Conservation (phyloP, 2,113 vertebrate species). For the Mobula birostris region DNA sequence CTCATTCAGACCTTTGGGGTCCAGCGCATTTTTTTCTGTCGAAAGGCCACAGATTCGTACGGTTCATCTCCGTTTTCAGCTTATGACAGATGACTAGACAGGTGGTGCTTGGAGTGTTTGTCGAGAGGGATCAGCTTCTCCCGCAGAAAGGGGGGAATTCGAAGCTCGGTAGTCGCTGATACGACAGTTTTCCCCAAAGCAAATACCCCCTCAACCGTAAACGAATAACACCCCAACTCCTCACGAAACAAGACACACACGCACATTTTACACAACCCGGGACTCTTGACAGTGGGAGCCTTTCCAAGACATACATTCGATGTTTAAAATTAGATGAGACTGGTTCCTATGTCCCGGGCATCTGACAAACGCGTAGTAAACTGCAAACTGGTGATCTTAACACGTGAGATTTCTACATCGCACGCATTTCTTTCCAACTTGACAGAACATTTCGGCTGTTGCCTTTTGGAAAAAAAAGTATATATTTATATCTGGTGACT, state of each 20-base stretch:
- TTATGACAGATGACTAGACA: slow-evolving; percentile 78
- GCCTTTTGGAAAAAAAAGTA: background rate
- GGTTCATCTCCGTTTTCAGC: slow-evolving; percentile 71
- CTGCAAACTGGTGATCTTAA: slow-evolving; percentile 64
- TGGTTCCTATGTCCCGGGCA: slow-evolving; percentile 56
- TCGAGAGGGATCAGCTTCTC: slow-evolving; percentile 69
- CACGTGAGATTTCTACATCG: slow-evolving; percentile 67
- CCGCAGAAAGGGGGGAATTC: slow-evolving; percentile 71
- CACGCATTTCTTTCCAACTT: slow-evolving; percentile 49
- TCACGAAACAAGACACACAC: background rate
- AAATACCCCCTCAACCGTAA: slow-evolving; percentile 53
- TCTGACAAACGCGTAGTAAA: slow-evolving; percentile 57
- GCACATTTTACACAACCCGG: background rate
- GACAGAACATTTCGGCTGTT: background rate
- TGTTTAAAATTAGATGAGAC: slow-evolving; percentile 68
- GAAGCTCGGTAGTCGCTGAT: slow-evolving; percentile 60
- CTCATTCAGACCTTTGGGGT: background rate
- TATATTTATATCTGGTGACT: background rate
- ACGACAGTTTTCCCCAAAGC: slow-evolving; percentile 48
- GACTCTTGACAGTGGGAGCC: slow-evolving; percentile 57
- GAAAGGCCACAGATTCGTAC: slow-evolving; percentile 65
- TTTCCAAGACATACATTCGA: slow-evolving; percentile 67
- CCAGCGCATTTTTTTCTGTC: background rate
- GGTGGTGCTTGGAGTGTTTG: slow-evolving; percentile 61
- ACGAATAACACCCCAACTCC: slow-evolving; percentile 43